These are phyloP conservation scores for Nasonia giraulti DNA, from an alignment of 1,140 invertebrate genomes.

Conservation along the genomic window DNA sequence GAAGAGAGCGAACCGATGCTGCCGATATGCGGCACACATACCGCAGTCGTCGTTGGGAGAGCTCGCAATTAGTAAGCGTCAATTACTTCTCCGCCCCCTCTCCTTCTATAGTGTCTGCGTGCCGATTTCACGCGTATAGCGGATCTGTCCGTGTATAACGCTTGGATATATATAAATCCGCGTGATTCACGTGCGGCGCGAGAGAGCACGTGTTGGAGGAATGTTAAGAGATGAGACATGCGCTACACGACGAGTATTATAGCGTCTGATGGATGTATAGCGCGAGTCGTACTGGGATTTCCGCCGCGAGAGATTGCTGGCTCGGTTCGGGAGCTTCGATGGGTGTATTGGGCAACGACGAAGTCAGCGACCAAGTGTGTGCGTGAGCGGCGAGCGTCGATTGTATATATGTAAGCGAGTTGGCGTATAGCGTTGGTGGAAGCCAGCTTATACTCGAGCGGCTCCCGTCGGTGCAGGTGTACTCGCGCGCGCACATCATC, in stretches of 20 bases:
- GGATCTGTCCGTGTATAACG: not conserved
- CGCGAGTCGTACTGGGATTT: not conserved
- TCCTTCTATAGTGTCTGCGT: too few relatives aligned
- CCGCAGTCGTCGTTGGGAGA: not conserved
- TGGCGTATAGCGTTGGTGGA: too few relatives aligned
- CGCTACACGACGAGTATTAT: not conserved
- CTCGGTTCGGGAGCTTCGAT: not conserved
- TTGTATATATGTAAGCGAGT: too few relatives aligned
- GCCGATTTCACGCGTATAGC: not conserved
- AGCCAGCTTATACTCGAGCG: too few relatives aligned
- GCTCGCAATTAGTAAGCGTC: not conserved
- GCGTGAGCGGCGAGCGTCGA: too few relatives aligned
- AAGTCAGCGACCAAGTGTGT: too few relatives aligned
- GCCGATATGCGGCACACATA: not conserved
- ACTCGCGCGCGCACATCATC: not conserved
- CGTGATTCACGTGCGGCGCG: not conserved
- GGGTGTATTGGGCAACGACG: not conserved
- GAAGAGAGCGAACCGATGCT: too few relatives aligned
- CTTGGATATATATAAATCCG: not conserved
- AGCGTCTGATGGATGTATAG: not conserved
- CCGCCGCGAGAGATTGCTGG: not conserved
- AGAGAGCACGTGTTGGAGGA: not conserved
- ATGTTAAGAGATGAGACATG: constrained; percentile 1
- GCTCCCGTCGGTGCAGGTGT: not conserved
- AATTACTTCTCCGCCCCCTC: not conserved